phyloP scores from a whole-genome alignment of 2,113 vertebrate species.

The Naja naja region DNA sequence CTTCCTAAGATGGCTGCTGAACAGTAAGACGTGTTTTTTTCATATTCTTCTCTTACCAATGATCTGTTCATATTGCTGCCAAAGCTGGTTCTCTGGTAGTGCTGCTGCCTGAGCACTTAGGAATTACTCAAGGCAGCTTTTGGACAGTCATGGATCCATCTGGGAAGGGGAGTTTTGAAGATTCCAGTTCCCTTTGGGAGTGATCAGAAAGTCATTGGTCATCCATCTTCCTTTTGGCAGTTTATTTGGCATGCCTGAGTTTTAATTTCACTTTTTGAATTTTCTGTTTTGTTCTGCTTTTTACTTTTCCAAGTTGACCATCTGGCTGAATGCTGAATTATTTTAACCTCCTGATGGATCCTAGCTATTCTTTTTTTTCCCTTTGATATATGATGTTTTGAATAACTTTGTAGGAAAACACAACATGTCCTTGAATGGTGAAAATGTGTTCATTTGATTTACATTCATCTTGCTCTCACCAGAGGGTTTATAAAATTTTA shows the following conservation, averaged over 20 bases:
- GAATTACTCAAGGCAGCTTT: background rate
- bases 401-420: background rate
- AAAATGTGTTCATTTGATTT: background rate
- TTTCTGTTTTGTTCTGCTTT: background rate
- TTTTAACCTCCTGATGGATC: background rate
- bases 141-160: background rate
- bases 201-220: background rate
- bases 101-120: background rate
- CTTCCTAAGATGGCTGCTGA: background rate
- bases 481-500: background rate
- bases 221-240: background rate
- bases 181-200: background rate
- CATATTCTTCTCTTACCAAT: background rate
- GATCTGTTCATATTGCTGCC: background rate
- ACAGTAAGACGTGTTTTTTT: background rate
- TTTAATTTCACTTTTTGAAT: background rate
- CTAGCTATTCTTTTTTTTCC: background rate
- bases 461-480: background rate
- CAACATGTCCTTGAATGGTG: background rate
- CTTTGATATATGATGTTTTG: background rate
- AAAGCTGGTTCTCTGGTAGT: background rate
- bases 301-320: background rate
- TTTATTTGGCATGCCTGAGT: background rate
- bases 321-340: background rate
- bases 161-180: background rate